phyloP scores from a whole-genome alignment of 2,113 vertebrate species.

The Tetrao urogallus region DNA sequence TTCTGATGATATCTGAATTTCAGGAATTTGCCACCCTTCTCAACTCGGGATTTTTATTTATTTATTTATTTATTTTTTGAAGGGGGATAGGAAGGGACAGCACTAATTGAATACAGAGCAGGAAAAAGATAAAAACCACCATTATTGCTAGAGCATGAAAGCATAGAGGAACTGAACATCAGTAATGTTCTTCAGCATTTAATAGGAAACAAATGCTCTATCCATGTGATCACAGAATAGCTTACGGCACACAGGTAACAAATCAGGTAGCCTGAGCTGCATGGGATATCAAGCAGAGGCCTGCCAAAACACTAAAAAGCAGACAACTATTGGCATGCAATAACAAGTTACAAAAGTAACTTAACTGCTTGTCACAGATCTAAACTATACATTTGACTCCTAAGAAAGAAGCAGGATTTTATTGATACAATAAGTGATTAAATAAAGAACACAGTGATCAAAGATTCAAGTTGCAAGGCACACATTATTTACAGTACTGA shows the following conservation, averaged over 20 bases:
- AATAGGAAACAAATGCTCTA: not conserved
- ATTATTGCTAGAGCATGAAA: not conserved
- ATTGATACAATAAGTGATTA: no score
- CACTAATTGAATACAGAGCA: not conserved
- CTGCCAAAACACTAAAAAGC: not conserved
- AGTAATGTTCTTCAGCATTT: not conserved
- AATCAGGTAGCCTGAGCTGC: not conserved
- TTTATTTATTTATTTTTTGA: no score
- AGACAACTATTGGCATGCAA: not conserved
- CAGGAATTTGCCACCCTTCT: not conserved
- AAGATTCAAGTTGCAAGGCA: no score
- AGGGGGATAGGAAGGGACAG: not conserved
- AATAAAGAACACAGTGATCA: no score
- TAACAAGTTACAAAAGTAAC: not conserved
- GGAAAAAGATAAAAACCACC: not conserved
- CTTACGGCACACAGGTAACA: not conserved
- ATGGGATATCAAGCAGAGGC: not conserved
- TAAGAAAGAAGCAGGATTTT: no score
- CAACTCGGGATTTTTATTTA: not conserved
- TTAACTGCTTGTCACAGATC: not conserved
- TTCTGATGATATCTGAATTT: not conserved
- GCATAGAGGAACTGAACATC: not conserved
- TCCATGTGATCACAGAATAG: not conserved
- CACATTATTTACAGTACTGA: no score
- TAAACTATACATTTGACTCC: no score